Conservation (phyloP, 2,888 invertebrate genomes). For the Agapetus fuscipes region DNA sequence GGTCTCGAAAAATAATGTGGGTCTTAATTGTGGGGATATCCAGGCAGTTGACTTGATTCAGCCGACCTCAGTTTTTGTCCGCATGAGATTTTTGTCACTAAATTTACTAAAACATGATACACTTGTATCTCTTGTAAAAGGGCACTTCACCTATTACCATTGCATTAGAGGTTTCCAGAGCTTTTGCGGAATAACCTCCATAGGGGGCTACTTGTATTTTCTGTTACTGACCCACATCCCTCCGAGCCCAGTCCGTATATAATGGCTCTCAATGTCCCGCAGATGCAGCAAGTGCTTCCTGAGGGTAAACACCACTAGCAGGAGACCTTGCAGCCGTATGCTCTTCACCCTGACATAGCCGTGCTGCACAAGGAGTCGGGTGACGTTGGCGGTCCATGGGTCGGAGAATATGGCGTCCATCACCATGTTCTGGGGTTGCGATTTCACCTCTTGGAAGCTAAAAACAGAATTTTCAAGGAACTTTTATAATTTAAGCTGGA, state of each 20-base stretch:
- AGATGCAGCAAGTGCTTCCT: slow-evolving; percentile 72
- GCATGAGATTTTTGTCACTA: no score
- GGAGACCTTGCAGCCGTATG: slow-evolving; percentile 74
- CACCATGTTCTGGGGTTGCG: slow-evolving; percentile 76
- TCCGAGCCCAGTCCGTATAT: slow-evolving; percentile 81
- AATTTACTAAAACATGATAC: no score
- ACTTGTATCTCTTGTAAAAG: no score
- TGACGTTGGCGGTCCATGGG: slow-evolving; percentile 72
- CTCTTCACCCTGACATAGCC: slow-evolving; percentile 72
- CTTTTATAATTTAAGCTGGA: no score
- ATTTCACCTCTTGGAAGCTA: slow-evolving; percentile 82
- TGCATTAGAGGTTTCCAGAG: no score
- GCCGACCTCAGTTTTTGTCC: no score
- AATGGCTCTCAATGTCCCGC: slow-evolving; percentile 76
- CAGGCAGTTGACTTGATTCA: no score
- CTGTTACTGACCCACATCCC: slow-evolving; percentile 79
- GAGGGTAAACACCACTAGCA: slow-evolving; percentile 68
- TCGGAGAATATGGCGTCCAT: slow-evolving; percentile 74
- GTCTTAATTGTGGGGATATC: no score
- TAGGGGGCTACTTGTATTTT: no score
- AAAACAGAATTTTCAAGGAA: slow-evolving; percentile 17
- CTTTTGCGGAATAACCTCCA: no score
- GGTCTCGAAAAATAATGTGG: no score
- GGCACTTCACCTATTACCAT: no score
- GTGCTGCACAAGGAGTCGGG: slow-evolving; percentile 55